These are phyloP conservation scores for Tetragonisca angustula DNA, from an alignment of 2,888 invertebrate genomes.

Conservation along the genomic window DNA sequence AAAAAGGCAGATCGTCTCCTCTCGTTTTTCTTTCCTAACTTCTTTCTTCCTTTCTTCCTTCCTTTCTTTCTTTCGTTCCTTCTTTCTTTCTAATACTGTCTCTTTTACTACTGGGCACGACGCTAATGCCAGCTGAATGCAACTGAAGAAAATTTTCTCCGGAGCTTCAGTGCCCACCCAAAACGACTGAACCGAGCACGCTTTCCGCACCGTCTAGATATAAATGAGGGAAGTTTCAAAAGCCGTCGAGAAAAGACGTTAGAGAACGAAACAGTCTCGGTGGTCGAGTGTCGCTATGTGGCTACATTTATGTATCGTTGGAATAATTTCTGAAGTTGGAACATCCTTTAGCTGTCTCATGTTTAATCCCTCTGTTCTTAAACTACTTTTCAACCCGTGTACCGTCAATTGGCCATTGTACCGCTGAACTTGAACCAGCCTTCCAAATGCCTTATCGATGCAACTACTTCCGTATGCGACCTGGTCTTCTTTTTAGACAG, in stretches of 20 bases:
- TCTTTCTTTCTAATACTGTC: slow-evolving; percentile 51
- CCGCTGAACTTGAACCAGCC: slow-evolving; percentile 9
- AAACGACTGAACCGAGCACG: slow-evolving; percentile 66
- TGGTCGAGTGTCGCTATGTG: slow-evolving; percentile 33
- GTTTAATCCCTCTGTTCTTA: slow-evolving; percentile 50
- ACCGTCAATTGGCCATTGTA: slow-evolving; percentile 34
- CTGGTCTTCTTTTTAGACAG: not conserved
- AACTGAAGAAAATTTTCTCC: slow-evolving; percentile 62
- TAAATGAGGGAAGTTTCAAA: slow-evolving; percentile 72
- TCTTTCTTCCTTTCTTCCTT: slow-evolving; percentile 3
- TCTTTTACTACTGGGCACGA: slow-evolving; percentile 45
- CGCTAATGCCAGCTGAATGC: slow-evolving; percentile 69
- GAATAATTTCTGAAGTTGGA: slow-evolving; percentile 62
- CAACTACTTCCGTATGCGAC: slow-evolving; percentile 5
- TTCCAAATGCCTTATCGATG: not conserved
- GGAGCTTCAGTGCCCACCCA: slow-evolving; percentile 47
- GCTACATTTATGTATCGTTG: slow-evolving; percentile 36
- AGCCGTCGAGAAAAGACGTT: slow-evolving; percentile 65
- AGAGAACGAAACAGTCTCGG: slow-evolving; percentile 52
- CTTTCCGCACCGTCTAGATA: slow-evolving; percentile 67
- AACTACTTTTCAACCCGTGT: slow-evolving; percentile 26
- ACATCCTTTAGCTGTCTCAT: slow-evolving; percentile 52
- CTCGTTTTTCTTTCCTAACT: slow-evolving; percentile 25
- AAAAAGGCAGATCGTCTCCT: slow-evolving; percentile 19
- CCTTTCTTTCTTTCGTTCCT: slow-evolving; percentile 17